Conservation (phyloP, 1,140 invertebrate species). For the Bombus turneri region DNA sequence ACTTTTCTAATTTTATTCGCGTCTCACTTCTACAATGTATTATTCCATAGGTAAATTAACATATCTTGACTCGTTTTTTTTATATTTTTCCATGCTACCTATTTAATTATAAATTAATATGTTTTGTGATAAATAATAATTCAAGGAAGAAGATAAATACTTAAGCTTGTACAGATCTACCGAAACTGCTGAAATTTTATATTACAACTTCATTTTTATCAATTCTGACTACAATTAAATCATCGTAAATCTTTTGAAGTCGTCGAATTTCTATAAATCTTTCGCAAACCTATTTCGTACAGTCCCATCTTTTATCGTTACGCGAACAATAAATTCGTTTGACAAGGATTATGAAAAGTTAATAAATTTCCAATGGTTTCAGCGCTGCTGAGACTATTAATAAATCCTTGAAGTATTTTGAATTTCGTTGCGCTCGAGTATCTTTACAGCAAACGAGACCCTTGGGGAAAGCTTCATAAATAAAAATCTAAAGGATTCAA, state of each 20-base stretch:
- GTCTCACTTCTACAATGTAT: no score
- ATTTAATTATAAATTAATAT: no score
- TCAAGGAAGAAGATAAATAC: neutral
- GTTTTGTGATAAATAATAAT: neutral
- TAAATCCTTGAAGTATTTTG: neutral
- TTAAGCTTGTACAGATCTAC: neutral
- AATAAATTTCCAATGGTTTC: neutral
- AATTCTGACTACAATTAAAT: neutral
- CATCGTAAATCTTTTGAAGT: neutral
- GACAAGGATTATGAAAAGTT: neutral
- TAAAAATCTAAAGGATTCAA: slow-evolving; percentile 7
- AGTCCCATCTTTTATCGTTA: neutral
- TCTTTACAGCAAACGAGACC: neutral
- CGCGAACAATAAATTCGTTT: neutral
- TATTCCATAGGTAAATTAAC: no score
- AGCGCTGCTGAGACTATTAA: neutral
- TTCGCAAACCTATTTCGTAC: neutral
- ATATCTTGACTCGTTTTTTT: no score
- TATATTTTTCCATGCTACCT: no score
- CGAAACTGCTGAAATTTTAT: neutral
- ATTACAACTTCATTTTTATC: neutral
- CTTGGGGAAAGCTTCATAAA: neutral
- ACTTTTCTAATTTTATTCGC: no score
- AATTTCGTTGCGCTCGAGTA: neutral
- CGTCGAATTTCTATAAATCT: no score